A percentile compares a stretch with the other conserved stretches of the same genome.
Conservation (phyloP, 2,888 invertebrate genomes). For the Mycalesis mineus region DNA sequence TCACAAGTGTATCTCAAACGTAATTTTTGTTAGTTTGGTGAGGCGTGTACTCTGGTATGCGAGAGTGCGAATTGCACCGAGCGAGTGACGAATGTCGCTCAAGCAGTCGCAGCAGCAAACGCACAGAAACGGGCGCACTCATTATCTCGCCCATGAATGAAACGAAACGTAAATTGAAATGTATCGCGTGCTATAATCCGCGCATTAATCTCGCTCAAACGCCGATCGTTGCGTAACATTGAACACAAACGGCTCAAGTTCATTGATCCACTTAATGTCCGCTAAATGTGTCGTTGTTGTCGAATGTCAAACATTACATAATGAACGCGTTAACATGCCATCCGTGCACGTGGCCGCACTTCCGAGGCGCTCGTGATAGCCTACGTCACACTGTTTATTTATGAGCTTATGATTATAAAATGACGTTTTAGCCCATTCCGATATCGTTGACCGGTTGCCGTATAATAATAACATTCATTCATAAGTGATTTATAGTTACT, state of each 20-base stretch:
- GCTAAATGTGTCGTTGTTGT: conserved; percentile 74
- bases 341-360: conserved; percentile 47
- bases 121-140: conserved; percentile 60
- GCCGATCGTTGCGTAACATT: conserved; percentile 71
- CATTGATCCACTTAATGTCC: conserved; percentile 77
- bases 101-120: conserved; percentile 54
- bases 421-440: conserved; percentile 71
- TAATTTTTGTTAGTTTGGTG: too few species aligned
- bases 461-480: conserved; percentile 72
- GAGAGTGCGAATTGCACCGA: background rate
- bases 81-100: conserved; percentile 16
- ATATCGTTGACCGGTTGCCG: conserved; percentile 71
- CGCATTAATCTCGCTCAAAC: conserved; percentile 77
- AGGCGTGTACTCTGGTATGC: too few species aligned
- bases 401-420: conserved; percentile 76
- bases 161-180: conserved; percentile 76
- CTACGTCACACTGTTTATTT: conserved; percentile 72
- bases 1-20: too few species aligned
- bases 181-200: conserved; percentile 78
- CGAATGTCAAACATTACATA: conserved; percentile 75
- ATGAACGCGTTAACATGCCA: conserved; percentile 60
- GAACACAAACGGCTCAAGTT: conserved; percentile 73
- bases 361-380: conserved; percentile 43
- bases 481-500: conserved; percentile 71
- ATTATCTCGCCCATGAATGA: conserved; percentile 76